phyloP scores from a whole-genome alignment of 23 tunicate species.

The Botrylloides violaceus region DNA sequence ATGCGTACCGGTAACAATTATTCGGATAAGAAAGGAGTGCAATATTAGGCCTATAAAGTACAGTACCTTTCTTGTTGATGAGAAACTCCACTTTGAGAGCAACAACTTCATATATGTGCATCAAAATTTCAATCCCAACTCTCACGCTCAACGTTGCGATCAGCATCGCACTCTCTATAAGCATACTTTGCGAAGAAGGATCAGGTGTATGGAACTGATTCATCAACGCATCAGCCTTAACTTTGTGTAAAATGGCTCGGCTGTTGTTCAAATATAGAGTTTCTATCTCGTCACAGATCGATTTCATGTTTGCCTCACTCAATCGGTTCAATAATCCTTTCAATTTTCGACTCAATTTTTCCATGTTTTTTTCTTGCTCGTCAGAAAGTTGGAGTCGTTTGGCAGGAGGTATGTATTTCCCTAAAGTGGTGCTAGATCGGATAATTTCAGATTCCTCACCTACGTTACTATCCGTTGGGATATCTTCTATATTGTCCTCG shows the following conservation, averaged over 20 bases:
- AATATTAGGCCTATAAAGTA: too few species aligned
- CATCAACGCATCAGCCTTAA: conserved; percentile 34
- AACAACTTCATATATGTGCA: conserved; percentile 48
- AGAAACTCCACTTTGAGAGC: conserved; percentile 24
- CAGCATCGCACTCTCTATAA: conserved; percentile 52
- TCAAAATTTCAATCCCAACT: conserved; percentile 38
- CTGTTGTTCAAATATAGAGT: conserved; percentile 36
- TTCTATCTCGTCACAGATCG: conserved; percentile 51
- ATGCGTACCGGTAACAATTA: too few species aligned
- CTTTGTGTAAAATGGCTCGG: conserved; percentile 47
- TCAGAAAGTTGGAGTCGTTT: conserved; percentile 10
- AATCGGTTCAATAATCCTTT: conserved; percentile 58
- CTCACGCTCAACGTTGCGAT: conserved; percentile 28
- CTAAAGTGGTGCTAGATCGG: background rate
- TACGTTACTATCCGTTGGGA: background rate
- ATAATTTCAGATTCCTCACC: background rate
- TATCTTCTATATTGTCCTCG: background rate
- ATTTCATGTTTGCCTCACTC: conserved; percentile 48
- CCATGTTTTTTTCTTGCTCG: conserved; percentile 27
- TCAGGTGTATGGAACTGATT: conserved; percentile 57
- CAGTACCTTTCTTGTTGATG: conserved; percentile 4
- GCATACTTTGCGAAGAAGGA: conserved; percentile 48
- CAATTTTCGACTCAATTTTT: conserved; percentile 35
- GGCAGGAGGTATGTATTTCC: conserved; percentile 78
- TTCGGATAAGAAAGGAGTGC: too few species aligned